A percentile compares a stretch with the other conserved stretches of the same genome.
Conservation (phyloP, 2,888 invertebrate genomes). For the Brachynemurus nebulosus region DNA sequence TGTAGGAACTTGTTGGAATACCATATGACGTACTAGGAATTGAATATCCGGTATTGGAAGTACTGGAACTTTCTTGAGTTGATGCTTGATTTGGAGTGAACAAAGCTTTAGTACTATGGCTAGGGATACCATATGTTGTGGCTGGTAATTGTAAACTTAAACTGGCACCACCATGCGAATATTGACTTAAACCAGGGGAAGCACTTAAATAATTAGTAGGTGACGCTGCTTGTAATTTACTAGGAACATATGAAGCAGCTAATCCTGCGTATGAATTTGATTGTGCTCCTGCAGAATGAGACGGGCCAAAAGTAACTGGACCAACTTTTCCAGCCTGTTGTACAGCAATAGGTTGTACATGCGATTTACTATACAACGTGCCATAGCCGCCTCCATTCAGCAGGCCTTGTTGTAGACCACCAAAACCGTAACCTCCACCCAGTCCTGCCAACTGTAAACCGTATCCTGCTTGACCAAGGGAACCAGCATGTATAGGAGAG, state of each 20-base stretch:
- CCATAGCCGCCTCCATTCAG: background rate
- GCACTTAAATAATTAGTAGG: background rate
- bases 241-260: background rate
- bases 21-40: too few species aligned
- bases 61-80: too few species aligned
- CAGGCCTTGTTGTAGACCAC: background rate
- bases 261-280: background rate
- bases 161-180: background rate
- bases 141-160: background rate
- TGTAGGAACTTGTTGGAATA: too few species aligned
- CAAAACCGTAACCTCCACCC: background rate
- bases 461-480: background rate
- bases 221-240: background rate
- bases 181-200: background rate
- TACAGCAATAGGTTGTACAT: background rate
- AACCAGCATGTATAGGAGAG: too few species aligned
- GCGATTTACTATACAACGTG: too few species aligned
- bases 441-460: background rate
- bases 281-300: too few species aligned
- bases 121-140: background rate
- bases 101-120: background rate
- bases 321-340: background rate
- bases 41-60: too few species aligned
- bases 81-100: too few species aligned
- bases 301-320: background rate